Conservation (phyloP, 2,888 invertebrate genomes). For the Drosophila recens region DNA sequence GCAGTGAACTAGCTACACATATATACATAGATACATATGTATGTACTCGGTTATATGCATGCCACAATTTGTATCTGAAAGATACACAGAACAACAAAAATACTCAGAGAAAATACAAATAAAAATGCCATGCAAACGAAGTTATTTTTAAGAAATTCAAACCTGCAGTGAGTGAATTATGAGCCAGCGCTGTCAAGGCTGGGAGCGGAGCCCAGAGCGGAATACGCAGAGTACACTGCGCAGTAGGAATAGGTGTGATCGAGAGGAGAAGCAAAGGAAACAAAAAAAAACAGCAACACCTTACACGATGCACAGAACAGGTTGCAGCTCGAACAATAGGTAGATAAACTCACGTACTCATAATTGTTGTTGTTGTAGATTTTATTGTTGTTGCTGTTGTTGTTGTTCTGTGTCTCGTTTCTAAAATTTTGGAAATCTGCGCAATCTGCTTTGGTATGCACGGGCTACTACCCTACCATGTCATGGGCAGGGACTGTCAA, state of each 20-base stretch:
- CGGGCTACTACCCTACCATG: slow-evolving; percentile 42
- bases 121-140: slow-evolving; percentile 72
- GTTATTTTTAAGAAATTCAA: slow-evolving; percentile 80
- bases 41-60: slow-evolving; percentile 11
- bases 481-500: slow-evolving; percentile 46
- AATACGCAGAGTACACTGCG: slow-evolving; percentile 11
- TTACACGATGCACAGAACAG: slow-evolving; percentile 76
- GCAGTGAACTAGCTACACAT: slow-evolving; percentile 29
- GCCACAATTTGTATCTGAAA: slow-evolving; percentile 33
- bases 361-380: slow-evolving; percentile 48
- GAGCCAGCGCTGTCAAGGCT: slow-evolving; percentile 74
- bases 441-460: slow-evolving; percentile 79
- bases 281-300: slow-evolving; percentile 57
- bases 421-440: slow-evolving; percentile 74
- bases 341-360: slow-evolving; percentile 76
- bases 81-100: slow-evolving; percentile 23
- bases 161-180: slow-evolving; percentile 81
- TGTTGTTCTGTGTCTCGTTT: slow-evolving; percentile 46
- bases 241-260: slow-evolving; percentile 72
- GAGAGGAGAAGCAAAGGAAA: slow-evolving; percentile 52
- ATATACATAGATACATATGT: slow-evolving; percentile 2
- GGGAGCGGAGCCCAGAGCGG: slow-evolving; percentile 41
- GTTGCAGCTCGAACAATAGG: slow-evolving; percentile 74
- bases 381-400: slow-evolving; percentile 18
- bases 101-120: slow-evolving; percentile 7